Evolutionary conservation across 2,113 vertebrate genomes (phyloP).

Genomic region (Coptodon bakossiorum): DNA sequence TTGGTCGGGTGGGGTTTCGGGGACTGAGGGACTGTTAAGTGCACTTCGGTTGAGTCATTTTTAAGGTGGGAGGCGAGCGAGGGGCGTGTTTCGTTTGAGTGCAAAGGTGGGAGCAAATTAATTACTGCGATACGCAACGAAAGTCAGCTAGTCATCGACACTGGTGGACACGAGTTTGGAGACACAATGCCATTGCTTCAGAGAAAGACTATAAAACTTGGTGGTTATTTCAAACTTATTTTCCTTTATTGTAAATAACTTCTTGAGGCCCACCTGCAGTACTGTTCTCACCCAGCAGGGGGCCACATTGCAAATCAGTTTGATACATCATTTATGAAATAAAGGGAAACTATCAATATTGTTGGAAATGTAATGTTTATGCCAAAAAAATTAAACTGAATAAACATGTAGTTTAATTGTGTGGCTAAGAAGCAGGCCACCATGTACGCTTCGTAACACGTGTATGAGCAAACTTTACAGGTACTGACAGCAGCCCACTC

Average conservation of each 20-base stretch:
- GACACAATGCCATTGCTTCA: neutral
- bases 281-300: neutral
- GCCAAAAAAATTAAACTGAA: neutral
- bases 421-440: accelerated
- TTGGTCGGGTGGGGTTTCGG: neutral
- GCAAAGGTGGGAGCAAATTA: neutral
- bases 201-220: neutral
- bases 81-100: neutral
- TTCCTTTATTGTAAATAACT: neutral
- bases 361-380: neutral
- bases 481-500: accelerated
- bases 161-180: neutral
- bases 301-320: neutral
- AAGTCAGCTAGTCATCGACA: neutral
- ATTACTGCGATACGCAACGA: slow-evolving; percentile 12
- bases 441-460: accelerated
- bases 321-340: neutral
- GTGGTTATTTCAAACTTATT: neutral
- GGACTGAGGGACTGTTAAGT: neutral
- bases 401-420: neutral
- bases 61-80: neutral
- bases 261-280: neutral
- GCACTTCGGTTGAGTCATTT: slow-evolving; percentile 6
- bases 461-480: neutral
- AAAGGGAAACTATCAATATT: neutral